These are phyloP conservation scores for Lamellibrachia satsuma DNA, from an alignment of 2,888 invertebrate species.

Conservation along the genomic window DNA sequence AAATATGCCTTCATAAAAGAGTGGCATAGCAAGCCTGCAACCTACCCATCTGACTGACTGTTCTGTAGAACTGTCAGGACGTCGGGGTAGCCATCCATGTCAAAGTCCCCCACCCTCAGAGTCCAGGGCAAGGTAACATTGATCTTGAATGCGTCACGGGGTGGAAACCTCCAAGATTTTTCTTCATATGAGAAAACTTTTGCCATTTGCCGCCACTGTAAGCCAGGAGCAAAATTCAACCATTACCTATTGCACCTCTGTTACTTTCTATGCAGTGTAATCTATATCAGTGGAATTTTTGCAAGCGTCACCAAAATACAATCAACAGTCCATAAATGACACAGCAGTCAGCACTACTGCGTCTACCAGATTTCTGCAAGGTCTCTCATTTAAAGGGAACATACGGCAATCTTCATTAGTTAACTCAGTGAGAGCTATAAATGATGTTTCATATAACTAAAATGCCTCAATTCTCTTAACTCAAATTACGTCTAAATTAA, in stretches of 20 bases:
- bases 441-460: no score
- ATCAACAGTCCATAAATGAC: no score
- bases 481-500: no score
- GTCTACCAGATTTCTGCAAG: no score
- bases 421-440: no score
- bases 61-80: conserved; percentile 75
- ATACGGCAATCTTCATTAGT: no score
- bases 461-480: no score
- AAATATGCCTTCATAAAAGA: neutral
- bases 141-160: neutral
- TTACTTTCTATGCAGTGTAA: neutral
- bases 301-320: no score
- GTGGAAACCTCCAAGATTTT: neutral
- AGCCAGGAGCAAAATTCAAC: neutral
- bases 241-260: neutral
- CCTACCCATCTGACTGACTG: neutral
- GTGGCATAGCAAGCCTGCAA: neutral
- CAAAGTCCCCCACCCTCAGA: conserved; percentile 88
- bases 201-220: conserved; percentile 6
- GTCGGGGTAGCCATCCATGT: conserved; percentile 96
- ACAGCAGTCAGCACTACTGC: no score
- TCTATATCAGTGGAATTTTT: no score
- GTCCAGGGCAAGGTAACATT: conserved; percentile 66
- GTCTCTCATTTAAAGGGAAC: no score
- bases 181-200: neutral